Evolutionary conservation across 2,113 vertebrate genomes (phyloP).

Genomic region (human (Homo sapiens)): GRCh38 chr7:127054001-127054500

Average conservation of each 20-base stretch:
- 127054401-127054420: constrained; percentile 14
- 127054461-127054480: not conserved
- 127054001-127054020: not conserved
- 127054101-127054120: not conserved
- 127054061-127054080: not conserved
- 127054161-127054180: not conserved
- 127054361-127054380: not conserved
- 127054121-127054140: not conserved
- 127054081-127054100: not conserved
- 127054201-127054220: not conserved
- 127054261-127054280: constrained; percentile 23
- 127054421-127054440: not conserved
- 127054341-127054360: not conserved
- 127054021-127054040: not conserved
- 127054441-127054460: not conserved
- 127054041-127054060: not conserved
- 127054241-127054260: not conserved
- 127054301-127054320: not conserved
- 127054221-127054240: not conserved
- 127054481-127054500: not conserved
- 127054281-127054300: not conserved
- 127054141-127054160: not conserved
- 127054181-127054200: not conserved
- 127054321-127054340: not conserved
- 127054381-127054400: not conserved